Conservation (phyloP, 2,888 invertebrate genomes). For the Biston stratarius region DNA sequence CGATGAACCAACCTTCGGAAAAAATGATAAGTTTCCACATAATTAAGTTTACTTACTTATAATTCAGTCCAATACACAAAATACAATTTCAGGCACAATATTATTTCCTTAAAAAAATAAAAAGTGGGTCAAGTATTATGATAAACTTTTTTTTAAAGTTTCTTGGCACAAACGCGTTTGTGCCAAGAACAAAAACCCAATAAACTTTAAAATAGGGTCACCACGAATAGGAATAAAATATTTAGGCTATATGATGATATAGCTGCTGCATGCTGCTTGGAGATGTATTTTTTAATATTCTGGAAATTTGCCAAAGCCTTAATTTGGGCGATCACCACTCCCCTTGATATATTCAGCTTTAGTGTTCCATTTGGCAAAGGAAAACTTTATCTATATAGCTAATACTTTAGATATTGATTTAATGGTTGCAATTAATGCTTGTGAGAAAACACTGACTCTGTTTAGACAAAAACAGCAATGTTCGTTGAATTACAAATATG, state of each 20-base stretch:
- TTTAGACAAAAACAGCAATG: not conserved
- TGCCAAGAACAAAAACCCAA: constrained; percentile 7
- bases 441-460: not conserved
- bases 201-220: not conserved
- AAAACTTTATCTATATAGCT: too few relatives aligned
- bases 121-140: constrained; percentile 16
- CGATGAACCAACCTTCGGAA: constrained; percentile 31
- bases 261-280: not conserved
- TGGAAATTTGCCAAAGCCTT: constrained; percentile 11
- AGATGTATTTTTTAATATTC: not conserved
- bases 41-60: not conserved
- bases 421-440: too few relatives aligned
- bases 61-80: not conserved
- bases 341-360: not conserved
- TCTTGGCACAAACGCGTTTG: constrained; percentile 9
- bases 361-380: not conserved
- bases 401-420: not conserved
- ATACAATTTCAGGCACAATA: not conserved
- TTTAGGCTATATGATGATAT: not conserved
- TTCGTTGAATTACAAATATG: not conserved
- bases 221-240: not conserved
- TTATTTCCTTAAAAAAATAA: constrained; percentile 2
- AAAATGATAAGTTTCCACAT: not conserved
- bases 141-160: constrained; percentile 18
- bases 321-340: constrained; percentile 7